These are phyloP conservation scores for Oncorhynchus mykiss DNA, from an alignment of 2,113 vertebrate genomes.

Conservation along the genomic window DNA sequence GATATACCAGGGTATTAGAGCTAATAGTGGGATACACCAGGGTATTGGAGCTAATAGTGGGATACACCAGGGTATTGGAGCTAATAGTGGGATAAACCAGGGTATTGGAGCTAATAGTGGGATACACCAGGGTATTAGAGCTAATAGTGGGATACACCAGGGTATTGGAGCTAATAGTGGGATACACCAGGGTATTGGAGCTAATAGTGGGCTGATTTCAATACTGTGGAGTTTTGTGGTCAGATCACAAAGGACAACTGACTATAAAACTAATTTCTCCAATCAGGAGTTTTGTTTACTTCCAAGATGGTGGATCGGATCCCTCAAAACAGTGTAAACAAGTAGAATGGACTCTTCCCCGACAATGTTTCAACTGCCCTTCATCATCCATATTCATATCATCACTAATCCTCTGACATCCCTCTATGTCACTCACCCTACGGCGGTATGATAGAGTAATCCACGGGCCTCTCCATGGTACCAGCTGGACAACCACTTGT, in stretches of 20 bases:
- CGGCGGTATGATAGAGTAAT: slow-evolving; percentile 35
- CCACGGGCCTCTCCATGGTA: slow-evolving; percentile 58
- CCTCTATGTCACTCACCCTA: slow-evolving; percentile 44
- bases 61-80: too few species aligned
- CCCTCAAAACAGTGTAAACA: neutral
- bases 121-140: too few species aligned
- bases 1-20: too few species aligned
- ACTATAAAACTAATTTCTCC: neutral
- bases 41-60: too few species aligned
- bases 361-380: neutral
- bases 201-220: too few species aligned
- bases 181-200: too few species aligned
- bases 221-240: too few species aligned
- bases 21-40: too few species aligned
- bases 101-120: too few species aligned
- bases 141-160: too few species aligned
- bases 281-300: neutral
- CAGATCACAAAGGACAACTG: neutral
- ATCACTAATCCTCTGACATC: slow-evolving; percentile 51
- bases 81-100: too few species aligned
- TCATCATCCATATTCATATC: slow-evolving; percentile 17
- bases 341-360: neutral
- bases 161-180: too few species aligned
- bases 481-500: slow-evolving; percentile 63
- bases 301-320: neutral